Conservation (phyloP, 1,140 invertebrate species). For the Colletes latitarsis region DNA sequence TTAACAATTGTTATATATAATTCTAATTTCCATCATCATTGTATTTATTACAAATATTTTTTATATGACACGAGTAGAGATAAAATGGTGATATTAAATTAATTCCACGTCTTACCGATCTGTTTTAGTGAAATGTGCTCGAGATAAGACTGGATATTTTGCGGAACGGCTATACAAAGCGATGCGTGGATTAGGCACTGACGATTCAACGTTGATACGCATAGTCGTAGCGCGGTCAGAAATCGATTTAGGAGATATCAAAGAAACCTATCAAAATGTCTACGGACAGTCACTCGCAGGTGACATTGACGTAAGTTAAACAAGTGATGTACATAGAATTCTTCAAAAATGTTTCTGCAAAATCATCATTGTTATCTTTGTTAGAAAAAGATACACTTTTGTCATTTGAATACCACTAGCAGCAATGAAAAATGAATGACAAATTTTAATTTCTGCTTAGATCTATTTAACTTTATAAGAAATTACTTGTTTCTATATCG, state of each 20-base stretch:
- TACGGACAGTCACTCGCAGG: slow-evolving; percentile 91
- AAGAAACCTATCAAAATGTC: slow-evolving; percentile 88
- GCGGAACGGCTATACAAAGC: slow-evolving; percentile 93
- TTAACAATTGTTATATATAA: slow-evolving; percentile 36
- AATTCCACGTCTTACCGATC: slow-evolving; percentile 21
- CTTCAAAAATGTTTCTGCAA: background rate
- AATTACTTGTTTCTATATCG: too few species aligned
- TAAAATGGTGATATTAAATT: too few species aligned
- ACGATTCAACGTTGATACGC: slow-evolving; percentile 92
- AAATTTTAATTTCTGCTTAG: background rate
- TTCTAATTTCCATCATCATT: background rate
- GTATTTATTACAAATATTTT: too few species aligned
- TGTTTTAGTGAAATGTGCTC: slow-evolving; percentile 87
- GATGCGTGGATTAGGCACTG: slow-evolving; percentile 93
- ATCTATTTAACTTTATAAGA: too few species aligned
- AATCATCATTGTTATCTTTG: background rate
- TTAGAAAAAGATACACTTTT: background rate
- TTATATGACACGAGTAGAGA: too few species aligned
- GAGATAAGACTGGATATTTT: slow-evolving; percentile 93
- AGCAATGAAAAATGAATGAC: background rate
- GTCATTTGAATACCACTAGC: too few species aligned
- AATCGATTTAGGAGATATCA: slow-evolving; percentile 93
- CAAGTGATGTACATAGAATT: background rate
- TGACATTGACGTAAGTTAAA: slow-evolving; percentile 87
- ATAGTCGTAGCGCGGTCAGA: slow-evolving; percentile 93